Conservation (phyloP, 2,797 vertebrate genomes). For the Antennarius maculatus region DNA sequence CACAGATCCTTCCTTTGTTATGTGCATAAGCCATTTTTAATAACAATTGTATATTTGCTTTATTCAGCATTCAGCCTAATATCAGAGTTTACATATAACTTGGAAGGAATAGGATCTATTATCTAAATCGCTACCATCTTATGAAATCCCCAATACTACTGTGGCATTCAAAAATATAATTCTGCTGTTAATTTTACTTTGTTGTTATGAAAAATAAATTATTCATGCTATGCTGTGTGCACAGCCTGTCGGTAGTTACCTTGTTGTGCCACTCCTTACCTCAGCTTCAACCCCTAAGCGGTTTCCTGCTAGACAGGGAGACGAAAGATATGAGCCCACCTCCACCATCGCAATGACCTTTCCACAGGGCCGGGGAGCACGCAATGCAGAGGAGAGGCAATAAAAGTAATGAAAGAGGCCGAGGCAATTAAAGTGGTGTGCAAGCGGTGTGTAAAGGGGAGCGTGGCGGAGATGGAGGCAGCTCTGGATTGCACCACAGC, state of each 20-base stretch:
- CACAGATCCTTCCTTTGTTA: slow-evolving; percentile 14
- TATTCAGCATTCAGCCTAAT: slow-evolving; percentile 13
- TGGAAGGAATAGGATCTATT: slow-evolving; percentile 8
- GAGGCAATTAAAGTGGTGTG: slow-evolving; percentile 86
- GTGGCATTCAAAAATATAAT: slow-evolving; percentile 31
- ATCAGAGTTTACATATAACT: slow-evolving; percentile 21
- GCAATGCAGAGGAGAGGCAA: slow-evolving; percentile 84
- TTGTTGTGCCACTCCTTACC: slow-evolving; percentile 45
- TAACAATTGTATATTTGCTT: slow-evolving; percentile 33
- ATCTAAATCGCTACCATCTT: slow-evolving; percentile 12
- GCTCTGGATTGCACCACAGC: slow-evolving; percentile 77
- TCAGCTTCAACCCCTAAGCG: slow-evolving; percentile 46
- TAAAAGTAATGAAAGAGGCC: slow-evolving; percentile 87
- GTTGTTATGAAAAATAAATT: slow-evolving; percentile 40
- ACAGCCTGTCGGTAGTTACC: slow-evolving; percentile 24
- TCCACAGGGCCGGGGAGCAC: slow-evolving; percentile 78
- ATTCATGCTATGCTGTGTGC: slow-evolving; percentile 18
- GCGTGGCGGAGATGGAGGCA: slow-evolving; percentile 76
- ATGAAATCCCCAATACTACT: slow-evolving; percentile 15
- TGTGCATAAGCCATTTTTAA: slow-evolving; percentile 28
- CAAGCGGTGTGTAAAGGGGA: slow-evolving; percentile 72
- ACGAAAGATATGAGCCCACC: slow-evolving; percentile 60
- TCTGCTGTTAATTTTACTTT: slow-evolving; percentile 8
- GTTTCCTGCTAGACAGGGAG: slow-evolving; percentile 64
- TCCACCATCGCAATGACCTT: slow-evolving; percentile 82